Percentiles rank a stretch among this genome's conserved stretches.
These are phyloP conservation scores for Stegostoma tigrinum DNA, from an alignment of 2,113 vertebrate species.

Conservation along the genomic window DNA sequence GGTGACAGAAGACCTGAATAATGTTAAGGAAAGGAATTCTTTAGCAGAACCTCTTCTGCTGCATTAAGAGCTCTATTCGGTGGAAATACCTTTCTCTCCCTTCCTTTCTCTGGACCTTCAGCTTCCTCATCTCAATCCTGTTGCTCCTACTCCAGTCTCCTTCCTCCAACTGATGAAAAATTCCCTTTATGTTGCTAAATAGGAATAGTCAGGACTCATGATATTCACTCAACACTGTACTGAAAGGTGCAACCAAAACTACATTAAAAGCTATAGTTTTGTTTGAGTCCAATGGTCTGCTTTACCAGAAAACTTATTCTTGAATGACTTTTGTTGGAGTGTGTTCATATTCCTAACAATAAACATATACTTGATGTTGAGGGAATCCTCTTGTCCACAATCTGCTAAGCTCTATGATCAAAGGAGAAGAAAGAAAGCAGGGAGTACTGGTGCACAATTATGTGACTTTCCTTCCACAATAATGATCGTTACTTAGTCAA, in stretches of 20 bases:
- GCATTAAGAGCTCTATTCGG: neutral
- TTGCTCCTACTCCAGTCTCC: neutral
- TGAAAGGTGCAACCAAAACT: neutral
- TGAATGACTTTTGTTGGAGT: neutral
- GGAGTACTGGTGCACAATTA: neutral
- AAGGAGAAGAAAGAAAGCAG: neutral
- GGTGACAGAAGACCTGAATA: neutral
- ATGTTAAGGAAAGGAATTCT: neutral
- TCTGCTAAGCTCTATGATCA: neutral
- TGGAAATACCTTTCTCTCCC: neutral
- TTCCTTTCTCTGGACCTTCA: neutral
- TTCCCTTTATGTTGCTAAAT: neutral
- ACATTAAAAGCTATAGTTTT: neutral
- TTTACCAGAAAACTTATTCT: neutral
- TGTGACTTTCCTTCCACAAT: slow-evolving; percentile 6
- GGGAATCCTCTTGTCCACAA: neutral
- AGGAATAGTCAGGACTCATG: neutral
- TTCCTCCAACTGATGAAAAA: neutral
- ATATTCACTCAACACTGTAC: neutral
- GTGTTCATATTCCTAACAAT: neutral
- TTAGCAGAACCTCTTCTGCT: neutral
- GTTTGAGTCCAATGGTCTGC: neutral
- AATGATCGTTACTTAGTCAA: neutral
- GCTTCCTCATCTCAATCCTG: neutral
- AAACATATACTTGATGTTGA: neutral